A percentile compares a stretch with the other conserved stretches of the same genome.
phyloP scores from a whole-genome alignment of 2,113 vertebrate genomes.

The Syrrhaptes paradoxus region DNA sequence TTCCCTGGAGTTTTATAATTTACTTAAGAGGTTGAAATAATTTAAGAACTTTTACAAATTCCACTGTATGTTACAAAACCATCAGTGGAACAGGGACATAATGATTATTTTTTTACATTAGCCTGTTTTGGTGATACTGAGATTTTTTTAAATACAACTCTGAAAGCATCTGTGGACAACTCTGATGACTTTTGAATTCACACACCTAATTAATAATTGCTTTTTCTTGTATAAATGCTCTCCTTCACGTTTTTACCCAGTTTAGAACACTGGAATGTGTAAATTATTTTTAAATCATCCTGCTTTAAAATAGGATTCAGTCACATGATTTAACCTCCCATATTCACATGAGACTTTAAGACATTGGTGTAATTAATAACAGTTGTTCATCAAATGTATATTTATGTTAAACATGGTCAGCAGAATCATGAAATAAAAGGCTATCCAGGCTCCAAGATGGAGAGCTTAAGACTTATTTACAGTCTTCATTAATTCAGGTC shows the following conservation, averaged over 20 bases:
- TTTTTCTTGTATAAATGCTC: neutral
- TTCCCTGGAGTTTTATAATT: neutral
- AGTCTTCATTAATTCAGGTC: conserved; percentile 58
- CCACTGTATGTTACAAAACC: neutral
- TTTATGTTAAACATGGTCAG: neutral
- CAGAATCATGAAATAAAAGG: neutral
- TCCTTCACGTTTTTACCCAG: neutral
- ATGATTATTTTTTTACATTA: neutral
- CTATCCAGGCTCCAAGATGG: neutral
- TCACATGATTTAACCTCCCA: neutral
- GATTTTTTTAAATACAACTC: neutral
- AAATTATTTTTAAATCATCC: neutral
- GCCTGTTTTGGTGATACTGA: neutral
- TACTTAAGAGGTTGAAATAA: neutral
- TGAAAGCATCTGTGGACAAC: neutral
- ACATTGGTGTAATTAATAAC: neutral
- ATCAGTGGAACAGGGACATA: neutral
- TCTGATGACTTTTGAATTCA: neutral
- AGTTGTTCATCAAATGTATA: neutral
- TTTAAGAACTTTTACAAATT: neutral
- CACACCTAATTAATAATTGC: neutral
- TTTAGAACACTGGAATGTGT: neutral
- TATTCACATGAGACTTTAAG: neutral
- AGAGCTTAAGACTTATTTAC: conserved; percentile 19
- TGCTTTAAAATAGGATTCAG: neutral